These are phyloP conservation scores for Cheilinus undulatus DNA, from an alignment of 2,113 vertebrate genomes.

Conservation along the genomic window DNA sequence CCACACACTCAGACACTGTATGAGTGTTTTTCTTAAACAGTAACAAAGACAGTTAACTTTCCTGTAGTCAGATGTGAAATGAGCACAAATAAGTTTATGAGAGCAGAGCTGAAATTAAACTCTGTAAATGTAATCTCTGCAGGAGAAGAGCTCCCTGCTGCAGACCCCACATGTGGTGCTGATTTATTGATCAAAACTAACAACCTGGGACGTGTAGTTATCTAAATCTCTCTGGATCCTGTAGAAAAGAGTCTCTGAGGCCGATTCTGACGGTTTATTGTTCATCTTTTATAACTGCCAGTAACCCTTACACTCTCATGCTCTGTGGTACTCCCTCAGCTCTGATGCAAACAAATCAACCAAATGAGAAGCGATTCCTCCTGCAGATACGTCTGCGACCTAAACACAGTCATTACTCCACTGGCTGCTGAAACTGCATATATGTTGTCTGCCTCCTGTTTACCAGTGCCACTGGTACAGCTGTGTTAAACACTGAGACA, in stretches of 20 bases:
- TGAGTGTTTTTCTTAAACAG: neutral
- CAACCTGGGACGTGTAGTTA: neutral
- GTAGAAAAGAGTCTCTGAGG: neutral
- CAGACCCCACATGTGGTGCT: conserved; percentile 9
- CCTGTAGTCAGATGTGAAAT: conserved; percentile 4
- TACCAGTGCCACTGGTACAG: no score
- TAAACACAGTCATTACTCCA: no score
- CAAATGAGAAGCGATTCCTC: no score
- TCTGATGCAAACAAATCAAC: no score
- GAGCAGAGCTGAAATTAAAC: neutral
- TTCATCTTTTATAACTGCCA: neutral
- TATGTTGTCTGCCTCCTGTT: no score
- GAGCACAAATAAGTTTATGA: conserved; percentile 9
- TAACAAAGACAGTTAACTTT: neutral
- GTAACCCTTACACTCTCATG: no score
- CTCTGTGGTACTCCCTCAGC: no score
- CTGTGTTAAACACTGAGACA: no score
- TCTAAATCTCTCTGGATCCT: neutral
- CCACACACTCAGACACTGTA: neutral
- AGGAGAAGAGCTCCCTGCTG: neutral
- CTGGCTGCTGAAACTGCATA: no score
- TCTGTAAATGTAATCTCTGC: neutral
- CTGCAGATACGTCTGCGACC: no score
- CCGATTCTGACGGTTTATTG: no score
- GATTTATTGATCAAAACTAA: conserved; percentile 20